Evolutionary conservation across 2,888 invertebrate genomes (phyloP).

Genomic region (Ophion costatus): DNA sequence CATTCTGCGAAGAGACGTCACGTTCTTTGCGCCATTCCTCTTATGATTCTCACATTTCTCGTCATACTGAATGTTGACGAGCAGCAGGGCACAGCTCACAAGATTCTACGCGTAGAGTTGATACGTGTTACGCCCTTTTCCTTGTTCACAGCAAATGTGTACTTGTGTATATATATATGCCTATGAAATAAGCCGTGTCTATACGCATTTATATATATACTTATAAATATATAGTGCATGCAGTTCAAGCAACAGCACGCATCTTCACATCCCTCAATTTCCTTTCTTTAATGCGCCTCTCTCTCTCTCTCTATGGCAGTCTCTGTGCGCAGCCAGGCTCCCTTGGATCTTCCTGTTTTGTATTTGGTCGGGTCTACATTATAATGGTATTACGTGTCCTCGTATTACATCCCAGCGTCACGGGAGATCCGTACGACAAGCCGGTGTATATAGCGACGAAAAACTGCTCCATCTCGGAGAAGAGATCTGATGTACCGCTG

Average conservation of each 20-base stretch:
- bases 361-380: conserved; percentile 80
- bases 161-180: not conserved
- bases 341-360: conserved; percentile 66
- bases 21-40: conserved; percentile 69
- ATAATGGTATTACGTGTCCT: conserved; percentile 81
- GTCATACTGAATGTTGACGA: conserved; percentile 5
- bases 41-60: conserved; percentile 50
- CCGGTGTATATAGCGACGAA: conserved; percentile 25
- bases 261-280: conserved; percentile 50
- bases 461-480: conserved; percentile 28
- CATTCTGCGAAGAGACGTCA: conserved; percentile 72
- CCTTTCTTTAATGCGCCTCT: conserved; percentile 56
- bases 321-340: conserved; percentile 9
- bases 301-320: conserved; percentile 62
- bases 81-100: not conserved
- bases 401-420: conserved; percentile 75
- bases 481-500: conserved; percentile 43
- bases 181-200: conserved; percentile 4
- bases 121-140: conserved; percentile 17
- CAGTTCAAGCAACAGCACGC: conserved; percentile 44
- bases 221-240: conserved; percentile 36
- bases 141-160: not conserved
- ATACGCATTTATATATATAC: conserved; percentile 9
- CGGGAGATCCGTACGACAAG: conserved; percentile 41
- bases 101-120: conserved; percentile 7